phyloP scores from a whole-genome alignment of 2,113 vertebrate genomes.

The Athene noctua region DNA sequence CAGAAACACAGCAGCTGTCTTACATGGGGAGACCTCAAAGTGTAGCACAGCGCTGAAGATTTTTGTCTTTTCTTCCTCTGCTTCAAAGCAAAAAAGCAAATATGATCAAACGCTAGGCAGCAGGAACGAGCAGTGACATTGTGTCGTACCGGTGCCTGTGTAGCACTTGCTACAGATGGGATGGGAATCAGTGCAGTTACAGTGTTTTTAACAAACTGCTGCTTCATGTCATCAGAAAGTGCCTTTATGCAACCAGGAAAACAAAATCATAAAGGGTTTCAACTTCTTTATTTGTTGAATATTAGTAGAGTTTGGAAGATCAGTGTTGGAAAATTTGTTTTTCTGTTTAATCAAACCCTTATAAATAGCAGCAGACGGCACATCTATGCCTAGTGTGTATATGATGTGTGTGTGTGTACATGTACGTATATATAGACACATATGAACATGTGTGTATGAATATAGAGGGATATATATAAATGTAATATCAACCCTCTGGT shows the following conservation, averaged over 20 bases:
- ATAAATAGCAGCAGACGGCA: background rate
- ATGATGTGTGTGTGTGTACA: background rate
- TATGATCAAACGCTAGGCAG: accelerated
- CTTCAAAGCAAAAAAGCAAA: background rate
- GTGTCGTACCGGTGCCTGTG: background rate
- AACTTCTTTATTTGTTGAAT: background rate
- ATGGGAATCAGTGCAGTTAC: background rate
- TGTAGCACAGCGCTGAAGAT: background rate
- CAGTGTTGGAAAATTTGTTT: background rate
- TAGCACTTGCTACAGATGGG: background rate
- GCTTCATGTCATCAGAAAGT: conserved; percentile 59
- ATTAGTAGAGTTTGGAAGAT: background rate
- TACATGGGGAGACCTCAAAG: background rate
- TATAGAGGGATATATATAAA: background rate
- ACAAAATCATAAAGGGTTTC: background rate
- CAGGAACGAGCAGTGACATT: background rate
- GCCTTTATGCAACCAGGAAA: conserved; percentile 52
- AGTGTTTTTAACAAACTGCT: background rate
- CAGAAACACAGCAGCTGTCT: background rate
- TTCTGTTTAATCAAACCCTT: background rate
- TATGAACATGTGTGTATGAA: background rate
- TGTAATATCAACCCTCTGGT: conserved; percentile 4
- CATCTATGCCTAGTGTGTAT: background rate
- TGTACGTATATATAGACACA: background rate
- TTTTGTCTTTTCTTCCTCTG: background rate